Conservation (phyloP, 2,888 invertebrate genomes). For the Mesoligia furuncula region DNA sequence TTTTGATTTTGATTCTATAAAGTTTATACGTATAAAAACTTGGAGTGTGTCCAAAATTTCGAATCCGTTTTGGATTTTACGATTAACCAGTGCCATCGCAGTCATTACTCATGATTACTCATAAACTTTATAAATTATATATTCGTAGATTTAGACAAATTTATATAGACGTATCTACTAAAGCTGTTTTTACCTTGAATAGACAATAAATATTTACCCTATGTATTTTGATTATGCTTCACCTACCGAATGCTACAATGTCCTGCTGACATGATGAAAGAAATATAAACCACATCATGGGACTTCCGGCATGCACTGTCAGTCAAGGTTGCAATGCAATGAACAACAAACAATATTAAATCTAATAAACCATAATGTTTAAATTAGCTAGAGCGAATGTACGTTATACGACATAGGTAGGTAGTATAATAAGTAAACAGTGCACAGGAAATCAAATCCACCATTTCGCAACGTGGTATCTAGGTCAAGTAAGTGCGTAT, state of each 20-base stretch:
- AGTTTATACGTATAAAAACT: slow-evolving; percentile 66
- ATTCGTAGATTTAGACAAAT: slow-evolving; percentile 59
- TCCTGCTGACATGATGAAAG: slow-evolving; percentile 27
- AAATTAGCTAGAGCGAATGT: slow-evolving; percentile 22
- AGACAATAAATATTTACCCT: slow-evolving; percentile 25
- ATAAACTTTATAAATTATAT: slow-evolving; percentile 67
- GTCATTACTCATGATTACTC: slow-evolving; percentile 56
- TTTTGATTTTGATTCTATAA: slow-evolving; percentile 50
- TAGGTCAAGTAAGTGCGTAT: slow-evolving; percentile 75
- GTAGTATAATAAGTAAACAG: slow-evolving; percentile 49
- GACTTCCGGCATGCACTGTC: slow-evolving; percentile 25
- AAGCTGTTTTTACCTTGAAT: slow-evolving; percentile 32
- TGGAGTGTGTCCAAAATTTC: slow-evolving; percentile 70
- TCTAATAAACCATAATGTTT: slow-evolving; percentile 59
- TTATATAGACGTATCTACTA: slow-evolving; percentile 3
- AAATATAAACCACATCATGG: slow-evolving; percentile 17
- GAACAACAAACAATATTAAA: slow-evolving; percentile 40
- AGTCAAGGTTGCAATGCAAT: slow-evolving; percentile 33
- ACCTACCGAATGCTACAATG: slow-evolving; percentile 4
- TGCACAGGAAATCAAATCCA: slow-evolving; percentile 66
- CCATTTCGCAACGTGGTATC: slow-evolving; percentile 73
- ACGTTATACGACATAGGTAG: slow-evolving; percentile 28
- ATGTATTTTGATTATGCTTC: slow-evolving; percentile 12
- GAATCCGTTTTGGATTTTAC: slow-evolving; percentile 64
- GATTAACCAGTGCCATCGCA: slow-evolving; percentile 68